Percentiles rank a stretch among this genome's conserved stretches.
These are phyloP conservation scores for Suncus etruscus DNA, from an alignment of 2,113 vertebrate species.

Conservation along the genomic window DNA sequence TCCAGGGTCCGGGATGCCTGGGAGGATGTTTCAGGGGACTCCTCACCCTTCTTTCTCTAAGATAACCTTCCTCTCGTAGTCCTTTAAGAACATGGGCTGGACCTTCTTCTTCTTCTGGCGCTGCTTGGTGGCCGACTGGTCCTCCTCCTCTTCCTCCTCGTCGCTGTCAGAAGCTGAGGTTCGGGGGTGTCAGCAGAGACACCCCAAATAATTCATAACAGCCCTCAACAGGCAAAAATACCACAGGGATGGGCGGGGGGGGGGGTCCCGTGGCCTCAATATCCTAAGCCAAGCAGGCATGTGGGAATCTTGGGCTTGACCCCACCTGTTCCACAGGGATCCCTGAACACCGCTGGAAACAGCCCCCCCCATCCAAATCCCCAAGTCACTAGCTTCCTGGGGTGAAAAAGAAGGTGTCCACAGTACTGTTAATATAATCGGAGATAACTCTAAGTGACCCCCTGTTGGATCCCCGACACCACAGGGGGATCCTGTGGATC, in stretches of 20 bases:
- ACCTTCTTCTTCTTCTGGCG: constrained; percentile 85
- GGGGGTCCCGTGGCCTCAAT: no score
- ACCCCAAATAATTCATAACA: neutral
- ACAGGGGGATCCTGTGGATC: no score
- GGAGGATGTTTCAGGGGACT: neutral
- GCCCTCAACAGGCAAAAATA: neutral
- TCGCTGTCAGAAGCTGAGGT: constrained; percentile 27
- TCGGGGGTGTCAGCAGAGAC: neutral
- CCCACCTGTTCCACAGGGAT: no score
- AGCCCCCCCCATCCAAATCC: no score
- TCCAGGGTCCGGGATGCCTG: no score
- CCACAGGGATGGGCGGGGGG: no score
- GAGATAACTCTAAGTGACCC: neutral
- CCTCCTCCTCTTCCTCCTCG: neutral
- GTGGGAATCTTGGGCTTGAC: no score
- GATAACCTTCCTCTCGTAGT: constrained; percentile 94
- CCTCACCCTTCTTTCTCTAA: constrained; percentile 93
- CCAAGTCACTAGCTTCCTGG: no score
- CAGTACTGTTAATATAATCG: neutral
- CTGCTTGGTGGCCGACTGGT: constrained; percentile 35
- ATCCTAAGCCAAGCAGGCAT: no score
- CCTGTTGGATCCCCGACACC: neutral
- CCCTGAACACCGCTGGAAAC: no score
- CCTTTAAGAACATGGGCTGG: constrained; percentile 93
- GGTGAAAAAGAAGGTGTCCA: no score